Evolutionary conservation across 2,113 vertebrate species (phyloP), one percentile per base, ranked within the genome.

Genomic region (Sphaerodactylus townsendi): DNA sequence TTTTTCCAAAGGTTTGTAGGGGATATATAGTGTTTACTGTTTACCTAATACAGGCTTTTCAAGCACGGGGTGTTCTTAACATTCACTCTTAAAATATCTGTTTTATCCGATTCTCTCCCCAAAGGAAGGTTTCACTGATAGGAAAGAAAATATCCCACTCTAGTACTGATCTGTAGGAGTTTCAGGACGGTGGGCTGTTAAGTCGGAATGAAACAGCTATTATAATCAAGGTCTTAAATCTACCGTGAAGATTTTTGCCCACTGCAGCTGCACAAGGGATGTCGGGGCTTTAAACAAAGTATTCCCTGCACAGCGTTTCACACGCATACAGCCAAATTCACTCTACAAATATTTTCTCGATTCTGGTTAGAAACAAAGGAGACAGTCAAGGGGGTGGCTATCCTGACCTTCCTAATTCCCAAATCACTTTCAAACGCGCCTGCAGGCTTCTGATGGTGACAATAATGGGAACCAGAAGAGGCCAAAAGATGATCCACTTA

Each of bases 331-430:
- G 25, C 41, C 25, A 28, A 46, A 64, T 11, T 62, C 66, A 17
- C 10, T 35, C 17, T 62, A 19, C 65, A 72, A 28, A 30, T 73
- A 48, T 64, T 76, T 83, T 72, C 39, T 21, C 6, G 50, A 71
- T 17, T 33, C 69, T 72, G 30, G 37, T 19, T 85, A 30, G 39
- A 76, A 41, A 77, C 65, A 82, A 82, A 75, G 14, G 44, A 48
- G 25, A 19, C 56, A 25, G 35, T 76, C 68, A n/a, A 62, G 84
- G 86, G 41, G 80, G 90, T 37, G 66, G 84, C 84, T 88, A 89
- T 89, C 83, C 86, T 88, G 93, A 93, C 89, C 92, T 91, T n/a
- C 41, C 89, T 92, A 92, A 86, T 92, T 93, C 91, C 84, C 65
- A 90, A 86, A 91, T 90, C 41, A 72, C 73, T 72, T 77, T 41